Conservation (phyloP, 1,140 invertebrate genomes). For the Ips nitidus region DNA sequence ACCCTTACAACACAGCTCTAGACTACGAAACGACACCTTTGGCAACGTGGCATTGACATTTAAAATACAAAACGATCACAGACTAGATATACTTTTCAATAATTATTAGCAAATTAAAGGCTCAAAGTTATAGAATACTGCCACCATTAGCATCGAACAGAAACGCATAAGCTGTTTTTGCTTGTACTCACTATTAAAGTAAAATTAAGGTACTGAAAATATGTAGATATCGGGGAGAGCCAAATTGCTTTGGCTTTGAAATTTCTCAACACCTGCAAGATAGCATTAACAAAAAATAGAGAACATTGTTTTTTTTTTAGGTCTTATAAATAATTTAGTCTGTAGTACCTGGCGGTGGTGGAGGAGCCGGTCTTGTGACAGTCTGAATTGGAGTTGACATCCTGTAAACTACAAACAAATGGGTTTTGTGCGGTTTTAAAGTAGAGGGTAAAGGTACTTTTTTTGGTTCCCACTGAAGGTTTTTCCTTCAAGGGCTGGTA, state of each 20-base stretch:
- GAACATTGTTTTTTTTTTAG: too few relatives aligned
- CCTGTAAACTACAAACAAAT: conserved; percentile 31
- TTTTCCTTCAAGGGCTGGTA: neutral
- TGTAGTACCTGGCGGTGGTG: conserved; percentile 38
- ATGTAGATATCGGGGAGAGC: conserved; percentile 32
- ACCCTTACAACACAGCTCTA: too few relatives aligned
- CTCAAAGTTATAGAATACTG: too few relatives aligned
- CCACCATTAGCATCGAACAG: too few relatives aligned
- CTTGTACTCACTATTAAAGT: conserved; percentile 3
- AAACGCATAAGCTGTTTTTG: too few relatives aligned
- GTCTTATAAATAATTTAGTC: neutral
- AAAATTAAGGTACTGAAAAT: conserved; percentile 32
- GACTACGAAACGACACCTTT: too few relatives aligned
- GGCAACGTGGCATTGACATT: too few relatives aligned
- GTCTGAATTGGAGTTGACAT: conserved; percentile 34
- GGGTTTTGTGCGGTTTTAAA: neutral
- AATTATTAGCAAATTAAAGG: too few relatives aligned
- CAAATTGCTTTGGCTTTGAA: conserved; percentile 28
- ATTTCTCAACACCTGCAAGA: conserved; percentile 30
- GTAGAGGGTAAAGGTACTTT: neutral
- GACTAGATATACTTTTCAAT: too few relatives aligned
- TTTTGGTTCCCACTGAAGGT: conserved; percentile 10
- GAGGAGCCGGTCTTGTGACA: conserved; percentile 34
- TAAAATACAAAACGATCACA: too few relatives aligned
- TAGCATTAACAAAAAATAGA: neutral